These are phyloP conservation scores for Phyllostomus discolor DNA, from an alignment of 2,113 vertebrate species.

Conservation along the genomic window DNA sequence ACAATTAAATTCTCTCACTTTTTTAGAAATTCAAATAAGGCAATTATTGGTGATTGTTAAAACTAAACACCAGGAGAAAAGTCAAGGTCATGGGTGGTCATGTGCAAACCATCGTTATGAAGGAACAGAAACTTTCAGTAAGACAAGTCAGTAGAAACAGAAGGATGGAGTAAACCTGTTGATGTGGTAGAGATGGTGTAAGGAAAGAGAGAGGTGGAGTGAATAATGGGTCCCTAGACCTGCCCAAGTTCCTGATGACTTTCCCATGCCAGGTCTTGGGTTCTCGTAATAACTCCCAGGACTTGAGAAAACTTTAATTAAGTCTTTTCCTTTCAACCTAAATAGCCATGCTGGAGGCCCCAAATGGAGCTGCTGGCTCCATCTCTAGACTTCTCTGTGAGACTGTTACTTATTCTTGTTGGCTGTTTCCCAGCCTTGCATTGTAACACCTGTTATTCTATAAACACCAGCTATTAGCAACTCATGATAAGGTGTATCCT, in stretches of 20 bases:
- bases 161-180: background rate
- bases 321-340: background rate
- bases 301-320: background rate
- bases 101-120: background rate
- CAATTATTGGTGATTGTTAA: background rate
- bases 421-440: background rate
- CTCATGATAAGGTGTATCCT: background rate
- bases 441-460: background rate
- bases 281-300: background rate
- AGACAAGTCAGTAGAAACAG: background rate
- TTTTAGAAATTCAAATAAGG: constrained; percentile 15
- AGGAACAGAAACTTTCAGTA: constrained; percentile 5
- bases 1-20: background rate
- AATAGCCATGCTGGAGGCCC: background rate
- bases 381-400: background rate
- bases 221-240: background rate
- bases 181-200: background rate
- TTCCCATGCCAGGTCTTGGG: background rate
- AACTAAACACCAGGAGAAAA: background rate
- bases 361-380: background rate
- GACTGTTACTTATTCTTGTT: background rate
- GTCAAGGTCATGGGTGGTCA: background rate
- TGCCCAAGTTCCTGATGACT: background rate
- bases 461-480: background rate
- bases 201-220: background rate